These are phyloP conservation scores for Platyura marginata DNA, from an alignment of 1,140 invertebrate species.

Conservation along the genomic window DNA sequence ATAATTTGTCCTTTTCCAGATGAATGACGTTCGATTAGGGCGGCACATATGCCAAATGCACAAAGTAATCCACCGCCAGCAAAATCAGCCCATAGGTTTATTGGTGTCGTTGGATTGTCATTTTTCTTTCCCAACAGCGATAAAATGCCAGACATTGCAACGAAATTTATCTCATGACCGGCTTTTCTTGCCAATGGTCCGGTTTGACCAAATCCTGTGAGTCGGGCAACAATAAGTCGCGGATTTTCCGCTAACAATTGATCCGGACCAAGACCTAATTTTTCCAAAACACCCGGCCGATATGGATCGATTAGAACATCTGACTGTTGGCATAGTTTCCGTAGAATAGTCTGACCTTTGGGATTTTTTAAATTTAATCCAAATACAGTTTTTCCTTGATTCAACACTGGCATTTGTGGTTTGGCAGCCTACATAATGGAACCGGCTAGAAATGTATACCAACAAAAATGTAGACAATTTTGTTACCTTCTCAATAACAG, in stretches of 20 bases:
- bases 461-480: no score
- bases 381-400: slow-evolving; percentile 72
- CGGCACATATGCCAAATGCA: slow-evolving; percentile 77
- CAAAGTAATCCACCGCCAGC: slow-evolving; percentile 84
- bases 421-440: no score
- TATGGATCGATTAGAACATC: slow-evolving; percentile 94
- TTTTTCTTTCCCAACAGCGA: slow-evolving; percentile 55
- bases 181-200: slow-evolving; percentile 58
- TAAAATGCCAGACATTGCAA: slow-evolving; percentile 75
- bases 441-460: no score
- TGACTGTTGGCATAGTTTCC: slow-evolving; percentile 43
- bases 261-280: slow-evolving; percentile 60
- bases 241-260: slow-evolving; percentile 57
- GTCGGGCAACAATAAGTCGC: slow-evolving; percentile 73
- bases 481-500: slow-evolving; percentile 70
- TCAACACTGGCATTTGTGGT: no score
- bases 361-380: slow-evolving; percentile 64
- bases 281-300: slow-evolving; percentile 87
- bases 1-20: slow-evolving; percentile 71
- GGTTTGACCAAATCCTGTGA: slow-evolving; percentile 74
- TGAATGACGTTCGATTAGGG: slow-evolving; percentile 59
- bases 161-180: slow-evolving; percentile 98
- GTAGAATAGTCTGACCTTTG: slow-evolving; percentile 50
- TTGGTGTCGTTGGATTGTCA: slow-evolving; percentile 58
- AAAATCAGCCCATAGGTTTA: slow-evolving; percentile 86